Percentiles rank a stretch among this genome's conserved stretches.
These are phyloP conservation scores for Drosophila navojoa DNA, from an alignment of 1,140 invertebrate species.

Conservation along the genomic window DNA sequence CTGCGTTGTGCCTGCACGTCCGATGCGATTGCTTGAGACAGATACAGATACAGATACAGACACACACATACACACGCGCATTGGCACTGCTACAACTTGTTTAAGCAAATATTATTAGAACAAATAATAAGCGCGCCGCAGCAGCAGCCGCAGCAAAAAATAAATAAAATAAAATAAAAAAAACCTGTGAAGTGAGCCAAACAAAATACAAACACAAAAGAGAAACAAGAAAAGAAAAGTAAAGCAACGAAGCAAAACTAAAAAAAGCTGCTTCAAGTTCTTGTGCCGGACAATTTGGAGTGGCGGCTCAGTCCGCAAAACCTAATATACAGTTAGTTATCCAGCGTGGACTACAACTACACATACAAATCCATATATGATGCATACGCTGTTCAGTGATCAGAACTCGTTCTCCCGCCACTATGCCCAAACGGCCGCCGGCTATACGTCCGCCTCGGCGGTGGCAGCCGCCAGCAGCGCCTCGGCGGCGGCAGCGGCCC, in stretches of 20 bases:
- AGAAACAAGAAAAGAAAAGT: conserved; percentile 26
- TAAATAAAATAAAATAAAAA: conserved; percentile 10
- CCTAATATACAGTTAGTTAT: neutral
- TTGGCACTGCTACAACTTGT: conserved; percentile 53
- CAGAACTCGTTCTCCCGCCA: conserved; percentile 89
- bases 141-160: conserved; percentile 26
- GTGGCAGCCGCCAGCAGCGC: conserved; percentile 84
- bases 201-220: conserved; percentile 12
- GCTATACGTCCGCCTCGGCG: conserved; percentile 84
- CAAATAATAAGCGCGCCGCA: conserved; percentile 55
- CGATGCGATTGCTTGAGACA: conserved; percentile 33
- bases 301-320: conserved; percentile 45
- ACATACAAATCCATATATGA: conserved; percentile 69
- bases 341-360: neutral
- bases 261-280: conserved; percentile 15
- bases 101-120: conserved; percentile 75
- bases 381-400: conserved; percentile 95
- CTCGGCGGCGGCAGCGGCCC: conserved; percentile 84
- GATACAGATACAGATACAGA: conserved; percentile 17
- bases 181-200: conserved; percentile 34
- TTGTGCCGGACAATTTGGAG: conserved; percentile 10
- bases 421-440: conserved; percentile 85
- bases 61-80: conserved; percentile 4
- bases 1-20: conserved; percentile 29
- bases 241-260: conserved; percentile 16